Evolutionary conservation across 2,113 vertebrate genomes (phyloP), one percentile per base, ranked within the genome.

Genomic region (Scalopus aquaticus): DNA sequence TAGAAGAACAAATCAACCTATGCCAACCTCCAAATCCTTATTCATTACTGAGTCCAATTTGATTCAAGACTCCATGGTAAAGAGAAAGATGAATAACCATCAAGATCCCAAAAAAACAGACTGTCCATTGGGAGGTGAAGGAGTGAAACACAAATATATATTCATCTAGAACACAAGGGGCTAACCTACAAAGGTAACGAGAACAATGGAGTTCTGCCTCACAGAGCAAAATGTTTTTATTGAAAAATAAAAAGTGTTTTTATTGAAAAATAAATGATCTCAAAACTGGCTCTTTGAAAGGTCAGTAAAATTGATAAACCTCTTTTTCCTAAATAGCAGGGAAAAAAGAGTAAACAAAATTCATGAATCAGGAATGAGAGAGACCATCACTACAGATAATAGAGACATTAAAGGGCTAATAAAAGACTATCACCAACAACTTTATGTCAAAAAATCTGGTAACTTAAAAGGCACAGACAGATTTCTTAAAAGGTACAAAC

Each of bases 1-100:
- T 9, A 88, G n/a, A 88, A 84, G 51, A 91, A 62, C 65, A 78
- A 91, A 88, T 51, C 64, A 88, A 67, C 64, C 78, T 73, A 80
- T 9, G 8, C 13, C 30, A 85, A 37, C 6, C 60, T 85, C n/a
- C 42, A 84, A 44, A 64, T 79, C 58, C 80, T 87, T 73, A 90
- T 76, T 28, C 58, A 91, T n/a, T 74, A 72, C 5, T 69, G 32
- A 76, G 19, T 85, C 35, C 58, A 80, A 69, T 62, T 85, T 92
- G 84, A 92, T 51, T 85, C 5, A 84, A 80, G 51, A 85, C 60
- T 78, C 13, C 35, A 24, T 60, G 30, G 22, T 81, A 80, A 72
- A 78, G 30, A 72, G 58, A 90, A 77, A 90, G 54, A 79, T 26
- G 7, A 88, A 3, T 84, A 78, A 65, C n/a, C 62, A 86, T 9